Conservation (phyloP, 2,797 vertebrate species). For the Malurus splendens region DNA sequence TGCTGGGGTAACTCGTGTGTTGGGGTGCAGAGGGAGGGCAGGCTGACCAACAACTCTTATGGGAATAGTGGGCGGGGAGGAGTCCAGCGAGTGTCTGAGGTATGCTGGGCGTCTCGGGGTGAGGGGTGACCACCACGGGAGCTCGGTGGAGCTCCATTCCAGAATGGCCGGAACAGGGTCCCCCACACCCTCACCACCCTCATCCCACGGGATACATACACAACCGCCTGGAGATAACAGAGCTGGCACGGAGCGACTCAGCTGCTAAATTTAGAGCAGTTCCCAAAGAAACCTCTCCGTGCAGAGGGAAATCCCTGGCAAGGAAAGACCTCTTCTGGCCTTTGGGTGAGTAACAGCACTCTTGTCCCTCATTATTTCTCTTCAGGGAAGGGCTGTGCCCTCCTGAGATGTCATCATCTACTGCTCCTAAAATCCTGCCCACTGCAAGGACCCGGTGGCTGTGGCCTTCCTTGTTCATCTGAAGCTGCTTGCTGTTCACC, state of each 20-base stretch:
- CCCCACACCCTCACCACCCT: not conserved
- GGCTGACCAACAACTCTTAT: not conserved
- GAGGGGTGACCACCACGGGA: not conserved
- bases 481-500: not conserved
- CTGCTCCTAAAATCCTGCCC: not conserved
- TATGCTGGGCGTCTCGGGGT: not conserved
- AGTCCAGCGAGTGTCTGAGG: not conserved
- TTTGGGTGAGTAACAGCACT: not conserved
- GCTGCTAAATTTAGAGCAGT: not conserved
- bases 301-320: not conserved
- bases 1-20: not conserved
- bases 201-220: fast-evolving
- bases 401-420: not conserved
- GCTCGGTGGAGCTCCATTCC: not conserved
- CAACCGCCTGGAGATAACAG: not conserved
- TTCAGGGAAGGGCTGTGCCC: not conserved
- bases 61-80: not conserved
- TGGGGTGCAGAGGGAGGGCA: not conserved
- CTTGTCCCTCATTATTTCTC: not conserved
- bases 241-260: not conserved
- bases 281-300: not conserved
- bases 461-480: not conserved
- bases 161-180: not conserved
- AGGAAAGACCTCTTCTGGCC: not conserved
- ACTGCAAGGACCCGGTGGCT: not conserved